Percentiles rank a stretch among this genome's conserved stretches.
Evolutionary conservation across 2,888 invertebrate genomes (phyloP).

Genomic region (Vandiemenella viatica): DNA sequence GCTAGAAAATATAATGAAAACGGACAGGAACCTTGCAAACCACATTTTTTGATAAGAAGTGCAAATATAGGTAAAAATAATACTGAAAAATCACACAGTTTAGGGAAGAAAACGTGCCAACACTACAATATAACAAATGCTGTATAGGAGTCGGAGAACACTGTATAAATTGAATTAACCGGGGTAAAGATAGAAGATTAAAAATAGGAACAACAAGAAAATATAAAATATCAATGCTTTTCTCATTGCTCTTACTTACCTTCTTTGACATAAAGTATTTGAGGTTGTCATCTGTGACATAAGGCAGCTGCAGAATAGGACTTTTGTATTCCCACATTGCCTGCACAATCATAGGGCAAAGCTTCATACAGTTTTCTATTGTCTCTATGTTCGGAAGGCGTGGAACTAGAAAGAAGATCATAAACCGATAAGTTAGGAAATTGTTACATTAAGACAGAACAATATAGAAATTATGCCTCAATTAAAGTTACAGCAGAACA

Average conservation of each 20-base stretch:
- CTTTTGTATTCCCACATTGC: slow-evolving; percentile 91
- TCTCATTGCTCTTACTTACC: slow-evolving; percentile 24
- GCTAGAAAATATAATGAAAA: background rate
- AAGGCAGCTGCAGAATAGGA: slow-evolving; percentile 84
- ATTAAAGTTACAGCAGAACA: too few species aligned
- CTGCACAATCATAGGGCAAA: slow-evolving; percentile 94
- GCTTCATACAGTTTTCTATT: slow-evolving; percentile 93
- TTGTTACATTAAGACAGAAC: too few species aligned
- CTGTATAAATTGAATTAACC: too few species aligned
- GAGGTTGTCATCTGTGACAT: slow-evolving; percentile 79
- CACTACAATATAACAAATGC: too few species aligned
- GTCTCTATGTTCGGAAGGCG: slow-evolving; percentile 80
- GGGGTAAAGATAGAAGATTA: too few species aligned
- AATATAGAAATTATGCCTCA: too few species aligned
- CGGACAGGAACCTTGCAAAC: too few species aligned
- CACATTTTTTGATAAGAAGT: background rate
- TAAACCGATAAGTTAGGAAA: too few species aligned
- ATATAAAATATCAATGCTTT: slow-evolving; percentile 1
- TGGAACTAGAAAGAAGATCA: slow-evolving; percentile 41
- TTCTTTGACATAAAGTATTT: slow-evolving; percentile 76
- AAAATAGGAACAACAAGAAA: background rate
- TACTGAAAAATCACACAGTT: background rate
- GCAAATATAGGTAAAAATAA: background rate
- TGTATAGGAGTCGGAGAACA: too few species aligned
- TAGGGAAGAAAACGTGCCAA: background rate